Percentiles rank a stretch among this genome's conserved stretches.
Conservation (phyloP, 2,797 vertebrate species). For the Rachycentron canadum region DNA sequence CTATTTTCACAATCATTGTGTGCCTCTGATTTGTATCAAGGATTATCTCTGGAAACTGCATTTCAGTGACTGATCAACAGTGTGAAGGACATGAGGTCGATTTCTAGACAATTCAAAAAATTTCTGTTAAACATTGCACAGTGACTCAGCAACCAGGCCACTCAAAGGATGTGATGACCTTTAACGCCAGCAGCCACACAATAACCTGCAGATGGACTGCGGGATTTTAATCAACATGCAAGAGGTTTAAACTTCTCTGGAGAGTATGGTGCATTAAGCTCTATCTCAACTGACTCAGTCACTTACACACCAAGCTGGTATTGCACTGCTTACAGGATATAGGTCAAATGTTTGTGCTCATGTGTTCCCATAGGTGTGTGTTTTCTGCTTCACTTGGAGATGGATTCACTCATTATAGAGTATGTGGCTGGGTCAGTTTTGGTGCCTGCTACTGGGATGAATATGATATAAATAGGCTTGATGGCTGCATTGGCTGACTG, state of each 20-base stretch:
- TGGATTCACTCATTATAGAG: conserved; percentile 25
- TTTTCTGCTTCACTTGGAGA: conserved; percentile 1
- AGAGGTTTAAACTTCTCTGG: conserved; percentile 47
- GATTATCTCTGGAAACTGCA: too few relatives aligned
- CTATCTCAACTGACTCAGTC: conserved; percentile 25
- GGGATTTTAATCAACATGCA: conserved; percentile 48
- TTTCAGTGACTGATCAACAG: too few relatives aligned
- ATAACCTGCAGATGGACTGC: conserved; percentile 34
- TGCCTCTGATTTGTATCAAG: too few relatives aligned
- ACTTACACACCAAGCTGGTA: conserved; percentile 27
- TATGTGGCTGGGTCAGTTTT: not conserved
- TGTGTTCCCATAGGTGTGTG: conserved; percentile 1
- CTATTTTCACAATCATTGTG: too few relatives aligned
- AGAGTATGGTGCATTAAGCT: conserved; percentile 39
- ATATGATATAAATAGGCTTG: conserved; percentile 42
- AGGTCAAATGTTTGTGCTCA: not conserved
- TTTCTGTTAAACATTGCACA: not conserved
- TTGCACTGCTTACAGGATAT: conserved; percentile 8
- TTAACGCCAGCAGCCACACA: conserved; percentile 22
- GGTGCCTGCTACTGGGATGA: conserved; percentile 15
- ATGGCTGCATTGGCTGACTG: conserved; percentile 15
- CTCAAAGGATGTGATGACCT: conserved; percentile 45
- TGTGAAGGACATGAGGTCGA: too few relatives aligned
- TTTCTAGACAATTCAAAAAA: too few relatives aligned
- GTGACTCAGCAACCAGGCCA: conserved; percentile 12